These are phyloP conservation scores for Brachypterus glaber DNA, from an alignment of 2,888 invertebrate genomes.

Conservation along the genomic window DNA sequence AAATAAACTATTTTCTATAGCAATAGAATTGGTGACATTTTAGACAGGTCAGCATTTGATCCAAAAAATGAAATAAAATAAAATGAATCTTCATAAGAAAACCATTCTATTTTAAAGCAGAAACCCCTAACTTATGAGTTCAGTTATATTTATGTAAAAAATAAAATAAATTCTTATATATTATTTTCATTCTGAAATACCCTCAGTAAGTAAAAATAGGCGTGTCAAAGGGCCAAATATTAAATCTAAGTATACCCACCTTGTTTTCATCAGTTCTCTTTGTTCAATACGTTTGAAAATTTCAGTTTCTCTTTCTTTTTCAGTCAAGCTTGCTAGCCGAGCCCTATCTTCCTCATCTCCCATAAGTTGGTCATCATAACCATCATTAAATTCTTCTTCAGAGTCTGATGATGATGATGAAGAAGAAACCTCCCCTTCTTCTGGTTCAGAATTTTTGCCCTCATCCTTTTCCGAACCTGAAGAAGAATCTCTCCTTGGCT, in stretches of 20 bases:
- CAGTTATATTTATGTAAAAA: no score
- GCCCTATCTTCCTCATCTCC: slow-evolving; percentile 93
- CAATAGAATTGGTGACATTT: no score
- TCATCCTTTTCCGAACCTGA: slow-evolving; percentile 34
- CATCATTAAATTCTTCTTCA: slow-evolving; percentile 90
- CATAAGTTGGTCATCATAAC: slow-evolving; percentile 94
- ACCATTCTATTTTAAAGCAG: no score
- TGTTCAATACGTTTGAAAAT: slow-evolving; percentile 94
- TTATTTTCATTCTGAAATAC: no score
- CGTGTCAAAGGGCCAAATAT: no score
- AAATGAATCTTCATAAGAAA: no score
- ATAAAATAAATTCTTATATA: no score
- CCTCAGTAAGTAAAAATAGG: background rate
- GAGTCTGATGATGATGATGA: slow-evolving; percentile 49
- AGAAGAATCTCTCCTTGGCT: slow-evolving; percentile 29
- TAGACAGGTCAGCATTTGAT: no score
- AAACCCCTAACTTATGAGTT: no score
- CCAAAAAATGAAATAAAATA: no score
- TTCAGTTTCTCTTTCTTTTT: slow-evolving; percentile 94
- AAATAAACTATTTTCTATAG: no score
- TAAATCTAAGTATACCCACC: slow-evolving; percentile 37
- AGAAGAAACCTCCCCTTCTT: slow-evolving; percentile 86
- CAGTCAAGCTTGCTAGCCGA: slow-evolving; percentile 82
- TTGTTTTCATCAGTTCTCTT: slow-evolving; percentile 84
- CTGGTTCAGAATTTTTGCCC: slow-evolving; percentile 60